Conservation (phyloP, 2,113 vertebrate species). For the Pseudolaguvia tuberculata region DNA sequence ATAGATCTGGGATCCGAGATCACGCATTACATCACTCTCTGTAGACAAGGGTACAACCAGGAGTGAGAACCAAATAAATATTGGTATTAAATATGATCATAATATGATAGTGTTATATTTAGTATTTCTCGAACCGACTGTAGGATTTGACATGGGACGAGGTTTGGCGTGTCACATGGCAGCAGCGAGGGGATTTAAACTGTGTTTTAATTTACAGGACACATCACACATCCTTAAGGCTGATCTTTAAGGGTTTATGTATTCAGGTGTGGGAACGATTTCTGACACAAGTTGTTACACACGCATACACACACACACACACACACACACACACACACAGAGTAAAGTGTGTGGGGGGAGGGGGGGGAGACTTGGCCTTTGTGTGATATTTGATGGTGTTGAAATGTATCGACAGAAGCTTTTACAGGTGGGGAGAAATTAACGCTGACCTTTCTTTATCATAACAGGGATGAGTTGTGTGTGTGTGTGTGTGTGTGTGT, state of each 20-base stretch:
- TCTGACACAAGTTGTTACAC: constrained; percentile 40
- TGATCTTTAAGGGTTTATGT: constrained; percentile 27
- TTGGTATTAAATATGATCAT: too few relatives aligned
- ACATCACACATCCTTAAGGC: too few relatives aligned
- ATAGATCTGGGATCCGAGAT: too few relatives aligned
- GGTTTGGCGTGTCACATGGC: too few relatives aligned
- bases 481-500: constrained; percentile 37
- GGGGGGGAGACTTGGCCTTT: neutral
- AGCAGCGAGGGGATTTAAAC: too few relatives aligned
- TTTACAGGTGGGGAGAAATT: constrained; percentile 59
- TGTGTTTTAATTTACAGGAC: too few relatives aligned
- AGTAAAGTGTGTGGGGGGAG: constrained; percentile 7
- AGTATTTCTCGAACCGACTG: too few relatives aligned
- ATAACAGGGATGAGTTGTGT: constrained; percentile 37
- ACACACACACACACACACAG: constrained; percentile 31
- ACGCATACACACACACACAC: constrained; percentile 33
- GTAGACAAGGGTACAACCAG: too few relatives aligned
- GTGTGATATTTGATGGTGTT: constrained; percentile 75
- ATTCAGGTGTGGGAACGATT: constrained; percentile 55
- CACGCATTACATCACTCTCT: too few relatives aligned
- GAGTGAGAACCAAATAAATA: too few relatives aligned
- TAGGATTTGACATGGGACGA: too few relatives aligned
- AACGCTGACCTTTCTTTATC: constrained; percentile 51
- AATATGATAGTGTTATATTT: too few relatives aligned
- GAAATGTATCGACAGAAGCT: constrained; percentile 72